Evolutionary conservation across 2,888 invertebrate genomes (phyloP).

Genomic region (Anarsia innoxiella): DNA sequence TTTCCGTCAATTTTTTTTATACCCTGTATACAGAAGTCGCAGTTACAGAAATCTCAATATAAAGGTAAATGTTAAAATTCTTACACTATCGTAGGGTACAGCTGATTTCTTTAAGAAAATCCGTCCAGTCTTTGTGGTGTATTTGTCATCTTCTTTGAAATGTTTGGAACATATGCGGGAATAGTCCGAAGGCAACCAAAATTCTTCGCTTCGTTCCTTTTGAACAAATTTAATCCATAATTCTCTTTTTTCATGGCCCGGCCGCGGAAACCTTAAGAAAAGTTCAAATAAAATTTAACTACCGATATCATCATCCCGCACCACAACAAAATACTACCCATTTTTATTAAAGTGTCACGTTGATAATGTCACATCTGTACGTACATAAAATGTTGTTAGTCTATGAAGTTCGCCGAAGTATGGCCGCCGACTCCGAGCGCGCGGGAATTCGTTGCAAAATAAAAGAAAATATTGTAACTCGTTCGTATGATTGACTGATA

Average conservation of each 20-base stretch:
- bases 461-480: too few relatives aligned
- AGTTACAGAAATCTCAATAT: too few relatives aligned
- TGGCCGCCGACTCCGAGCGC: too few relatives aligned
- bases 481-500: too few relatives aligned
- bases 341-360: neutral
- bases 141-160: conserved; percentile 18
- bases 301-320: neutral
- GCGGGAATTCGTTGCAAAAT: too few relatives aligned
- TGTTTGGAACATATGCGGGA: conserved; percentile 22
- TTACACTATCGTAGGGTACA: conserved; percentile 3
- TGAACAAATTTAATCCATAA: conserved; percentile 25
- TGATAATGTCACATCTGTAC: neutral
- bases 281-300: neutral
- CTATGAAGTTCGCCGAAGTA: too few relatives aligned
- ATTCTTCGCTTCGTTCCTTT: conserved; percentile 22
- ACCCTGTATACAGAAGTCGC: too few relatives aligned
- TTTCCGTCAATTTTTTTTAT: too few relatives aligned
- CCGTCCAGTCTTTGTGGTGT: conserved; percentile 13
- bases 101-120: conserved; percentile 6
- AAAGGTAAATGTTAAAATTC: too few relatives aligned
- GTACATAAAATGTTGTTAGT: neutral
- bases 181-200: conserved; percentile 21
- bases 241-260: conserved; percentile 17
- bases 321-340: neutral
- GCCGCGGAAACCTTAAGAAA: conserved; percentile 17